phyloP scores from a whole-genome alignment of 1,140 invertebrate genomes.

The Panagrolaimus sp. region DNA sequence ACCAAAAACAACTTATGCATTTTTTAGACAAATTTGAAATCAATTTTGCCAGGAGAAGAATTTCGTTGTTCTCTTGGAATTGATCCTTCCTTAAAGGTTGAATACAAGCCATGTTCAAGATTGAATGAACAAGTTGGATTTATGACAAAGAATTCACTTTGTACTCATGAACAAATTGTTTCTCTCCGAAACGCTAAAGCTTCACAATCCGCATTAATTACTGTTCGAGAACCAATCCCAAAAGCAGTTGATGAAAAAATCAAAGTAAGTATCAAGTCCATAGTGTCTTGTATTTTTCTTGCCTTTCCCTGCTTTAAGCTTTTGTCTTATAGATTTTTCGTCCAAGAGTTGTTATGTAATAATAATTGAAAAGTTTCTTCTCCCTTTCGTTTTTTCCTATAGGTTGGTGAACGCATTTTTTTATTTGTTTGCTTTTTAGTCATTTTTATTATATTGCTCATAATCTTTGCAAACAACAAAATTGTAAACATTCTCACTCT shows the following conservation, averaged over 20 bases:
- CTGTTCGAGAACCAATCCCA: conserved; percentile 58
- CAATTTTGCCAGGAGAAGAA: conserved; percentile 60
- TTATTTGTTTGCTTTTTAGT: no score
- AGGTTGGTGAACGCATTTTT: no score
- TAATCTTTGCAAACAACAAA: no score
- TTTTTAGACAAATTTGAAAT: conserved; percentile 49
- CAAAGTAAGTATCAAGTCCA: conserved; percentile 27
- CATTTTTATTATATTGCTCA: no score
- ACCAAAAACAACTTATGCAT: conserved; percentile 30
- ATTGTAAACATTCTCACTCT: no score
- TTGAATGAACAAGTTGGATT: conserved; percentile 47
- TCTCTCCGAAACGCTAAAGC: conserved; percentile 59
- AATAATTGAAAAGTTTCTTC: background rate
- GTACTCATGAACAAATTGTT: conserved; percentile 54
- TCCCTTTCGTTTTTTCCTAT: no score
- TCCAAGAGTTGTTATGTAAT: conserved; percentile 16
- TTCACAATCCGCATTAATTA: conserved; percentile 46
- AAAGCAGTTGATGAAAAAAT: conserved; percentile 40
- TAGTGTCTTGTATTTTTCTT: background rate
- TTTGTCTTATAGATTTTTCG: conserved; percentile 11
- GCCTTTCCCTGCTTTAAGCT: background rate
- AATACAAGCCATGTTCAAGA: conserved; percentile 55
- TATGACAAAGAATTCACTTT: conserved; percentile 39
- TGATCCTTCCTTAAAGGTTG: conserved; percentile 58
- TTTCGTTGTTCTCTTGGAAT: conserved; percentile 60